Evolutionary conservation across 2,888 invertebrate genomes (phyloP).

Genomic region (Drosophila gaucha): DNA sequence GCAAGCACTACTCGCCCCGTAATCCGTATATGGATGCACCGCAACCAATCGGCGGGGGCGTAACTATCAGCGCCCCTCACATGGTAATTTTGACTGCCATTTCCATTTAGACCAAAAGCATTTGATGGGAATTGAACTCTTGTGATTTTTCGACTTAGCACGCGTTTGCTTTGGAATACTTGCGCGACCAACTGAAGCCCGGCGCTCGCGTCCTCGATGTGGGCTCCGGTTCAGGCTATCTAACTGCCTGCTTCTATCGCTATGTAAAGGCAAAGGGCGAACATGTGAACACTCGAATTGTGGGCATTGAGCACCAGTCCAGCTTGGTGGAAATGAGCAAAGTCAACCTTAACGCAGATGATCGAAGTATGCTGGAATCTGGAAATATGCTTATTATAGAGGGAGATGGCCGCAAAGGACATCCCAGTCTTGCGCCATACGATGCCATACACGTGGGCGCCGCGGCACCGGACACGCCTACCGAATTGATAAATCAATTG

Average conservation of each 20-base stretch:
- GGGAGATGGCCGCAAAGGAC: slow-evolving; percentile 96
- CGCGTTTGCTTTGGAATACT: slow-evolving; percentile 94
- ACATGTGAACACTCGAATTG: slow-evolving; percentile 86
- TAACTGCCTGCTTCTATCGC: slow-evolving; percentile 95
- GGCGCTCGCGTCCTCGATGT: slow-evolving; percentile 95
- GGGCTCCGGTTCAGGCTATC: slow-evolving; percentile 96
- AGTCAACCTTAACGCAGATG: slow-evolving; percentile 91
- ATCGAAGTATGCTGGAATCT: slow-evolving; percentile 88
- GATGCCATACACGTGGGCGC: slow-evolving; percentile 98
- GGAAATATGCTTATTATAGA: slow-evolving; percentile 89
- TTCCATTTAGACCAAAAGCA: slow-evolving; percentile 4
- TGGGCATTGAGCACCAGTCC: slow-evolving; percentile 96
- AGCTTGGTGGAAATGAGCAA: slow-evolving; percentile 91
- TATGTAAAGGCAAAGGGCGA: slow-evolving; percentile 88
- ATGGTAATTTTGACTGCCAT: slow-evolving; percentile 88
- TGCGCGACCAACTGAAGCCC: slow-evolving; percentile 90
- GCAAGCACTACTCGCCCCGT: slow-evolving; percentile 91
- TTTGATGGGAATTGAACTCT: not conserved
- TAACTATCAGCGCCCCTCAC: slow-evolving; percentile 98
- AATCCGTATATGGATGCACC: slow-evolving; percentile 96
- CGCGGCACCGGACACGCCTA: slow-evolving; percentile 91
- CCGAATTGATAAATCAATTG: slow-evolving; percentile 87
- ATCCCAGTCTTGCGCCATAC: slow-evolving; percentile 90
- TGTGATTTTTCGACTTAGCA: slow-evolving; percentile 87
- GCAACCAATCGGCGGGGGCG: slow-evolving; percentile 96